phyloP scores from a whole-genome alignment of 2,113 vertebrate species.

The Aramus guarauna region DNA sequence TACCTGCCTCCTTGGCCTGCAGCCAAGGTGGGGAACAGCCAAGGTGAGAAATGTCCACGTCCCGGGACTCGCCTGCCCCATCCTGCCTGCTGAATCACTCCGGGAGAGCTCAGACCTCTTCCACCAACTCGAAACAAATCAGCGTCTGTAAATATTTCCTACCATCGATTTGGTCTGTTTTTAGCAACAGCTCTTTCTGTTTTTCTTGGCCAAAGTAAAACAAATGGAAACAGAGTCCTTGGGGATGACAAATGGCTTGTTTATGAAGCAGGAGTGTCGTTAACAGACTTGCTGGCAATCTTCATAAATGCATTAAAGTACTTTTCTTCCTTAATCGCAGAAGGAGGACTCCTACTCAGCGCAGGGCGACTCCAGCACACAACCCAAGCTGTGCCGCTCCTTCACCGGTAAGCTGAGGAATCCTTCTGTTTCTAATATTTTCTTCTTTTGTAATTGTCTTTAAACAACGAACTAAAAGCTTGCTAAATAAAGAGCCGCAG shows the following conservation, averaged over 20 bases:
- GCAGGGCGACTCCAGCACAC: neutral
- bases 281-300: neutral
- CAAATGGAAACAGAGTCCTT: neutral
- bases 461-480: neutral
- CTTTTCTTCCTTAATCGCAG: slow-evolving; percentile 35
- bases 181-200: neutral
- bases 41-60: neutral
- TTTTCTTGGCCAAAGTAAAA: neutral
- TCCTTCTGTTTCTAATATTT: neutral
- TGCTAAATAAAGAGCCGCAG: neutral
- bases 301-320: neutral
- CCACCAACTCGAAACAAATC: neutral
- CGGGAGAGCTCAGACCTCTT: neutral
- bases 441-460: neutral
- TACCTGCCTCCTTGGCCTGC: slow-evolving; percentile 9
- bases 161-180: neutral
- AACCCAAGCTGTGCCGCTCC: slow-evolving; percentile 38
- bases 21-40: neutral
- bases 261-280: neutral
- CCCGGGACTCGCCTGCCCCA: neutral
- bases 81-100: neutral
- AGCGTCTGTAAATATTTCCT: neutral
- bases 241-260: neutral
- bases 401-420: slow-evolving; percentile 39
- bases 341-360: neutral